Base-by-base conservation (phyloP, 2,797 vertebrate species). In the Tinamus major region DNA sequence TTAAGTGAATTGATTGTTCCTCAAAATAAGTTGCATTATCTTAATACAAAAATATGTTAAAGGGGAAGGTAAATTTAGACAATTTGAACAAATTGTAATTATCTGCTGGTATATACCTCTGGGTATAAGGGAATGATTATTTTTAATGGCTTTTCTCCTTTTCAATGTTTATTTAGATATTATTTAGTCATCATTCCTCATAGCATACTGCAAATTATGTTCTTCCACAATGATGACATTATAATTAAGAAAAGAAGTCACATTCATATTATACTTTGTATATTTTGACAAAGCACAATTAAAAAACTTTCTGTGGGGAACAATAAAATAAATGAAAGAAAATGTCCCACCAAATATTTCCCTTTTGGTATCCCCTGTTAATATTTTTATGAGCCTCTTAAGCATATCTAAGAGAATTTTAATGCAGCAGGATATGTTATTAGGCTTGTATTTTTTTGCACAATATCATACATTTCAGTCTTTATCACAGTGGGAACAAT, bases 401-500 rank as follows among this genome's bases (percentile, higher is more conserved):
- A 96, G 96, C 96, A 97, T 97, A 95, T 96, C 96, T 95, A 97
- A 97, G 95, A 97, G 93, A 95, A 96, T 97, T 97, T 97, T 96
- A 97, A 97, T 97, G 95, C 90, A 96, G 94, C 87, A 92, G 95
- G 69, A 75, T 97, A 69, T 90, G 69, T 95, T 97, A 95, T 94
- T 96, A 96, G 71, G 81, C 92, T 96, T 97, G 93, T 94, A 89
- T 97, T 95, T 96, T 96, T 97, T 95, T 87, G 59, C 74, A 91
- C 92, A 96, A 91, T 96, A 96, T 96, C 96, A 97, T 97, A 96
- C 91, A 95, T 97, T 98, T 97, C 89, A 87, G 94, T 96, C 96
- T 96, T 97, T 97, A 97, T 97, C 97, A 97, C 94, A 96, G 91
- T 95, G 96, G 97, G 97, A 97, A 97, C 97, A 97, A 97, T 98